Evolutionary conservation across 1,140 invertebrate genomes (phyloP).

Genomic region (Acromyrmex echinatior): DNA sequence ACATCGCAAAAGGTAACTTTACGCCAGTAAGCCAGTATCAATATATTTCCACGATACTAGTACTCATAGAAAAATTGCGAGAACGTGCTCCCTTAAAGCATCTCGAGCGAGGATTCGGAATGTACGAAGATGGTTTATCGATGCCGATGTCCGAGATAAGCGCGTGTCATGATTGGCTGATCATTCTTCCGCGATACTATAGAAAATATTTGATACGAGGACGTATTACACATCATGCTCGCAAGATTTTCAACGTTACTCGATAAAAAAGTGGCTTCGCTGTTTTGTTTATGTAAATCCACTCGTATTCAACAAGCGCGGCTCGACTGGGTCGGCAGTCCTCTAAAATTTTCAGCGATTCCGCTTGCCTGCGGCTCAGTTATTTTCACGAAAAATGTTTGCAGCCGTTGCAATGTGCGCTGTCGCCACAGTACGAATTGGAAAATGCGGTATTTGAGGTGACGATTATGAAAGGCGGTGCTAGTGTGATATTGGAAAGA

Average conservation of each 20-base stretch:
- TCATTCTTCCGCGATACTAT: constrained; percentile 36
- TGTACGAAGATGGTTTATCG: constrained; percentile 50
- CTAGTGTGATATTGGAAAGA: constrained; percentile 57
- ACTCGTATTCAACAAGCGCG: neutral
- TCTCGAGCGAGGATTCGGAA: constrained; percentile 49
- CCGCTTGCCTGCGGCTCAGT: neutral
- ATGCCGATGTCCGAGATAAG: constrained; percentile 47
- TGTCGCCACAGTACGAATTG: constrained; percentile 18
- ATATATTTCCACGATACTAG: constrained; percentile 47
- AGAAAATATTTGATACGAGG: constrained; percentile 31
- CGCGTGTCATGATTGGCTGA: constrained; percentile 46
- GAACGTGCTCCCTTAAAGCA: constrained; percentile 44
- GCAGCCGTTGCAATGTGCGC: constrained; percentile 35
- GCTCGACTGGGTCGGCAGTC: constrained; percentile 23
- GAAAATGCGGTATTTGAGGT: constrained; percentile 50
- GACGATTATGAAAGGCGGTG: constrained; percentile 64
- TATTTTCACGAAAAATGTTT: constrained; percentile 63
- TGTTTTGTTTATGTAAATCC: constrained; percentile 72
- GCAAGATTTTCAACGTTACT: constrained; percentile 49
- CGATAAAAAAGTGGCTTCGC: constrained; percentile 70
- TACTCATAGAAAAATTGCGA: constrained; percentile 57
- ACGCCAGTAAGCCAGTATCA: constrained; percentile 21
- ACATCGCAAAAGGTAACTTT: constrained; percentile 12
- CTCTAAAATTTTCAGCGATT: constrained; percentile 53
- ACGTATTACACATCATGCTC: neutral